Conservation (phyloP, 2,113 vertebrate genomes). For the Talpa occidentalis region DNA sequence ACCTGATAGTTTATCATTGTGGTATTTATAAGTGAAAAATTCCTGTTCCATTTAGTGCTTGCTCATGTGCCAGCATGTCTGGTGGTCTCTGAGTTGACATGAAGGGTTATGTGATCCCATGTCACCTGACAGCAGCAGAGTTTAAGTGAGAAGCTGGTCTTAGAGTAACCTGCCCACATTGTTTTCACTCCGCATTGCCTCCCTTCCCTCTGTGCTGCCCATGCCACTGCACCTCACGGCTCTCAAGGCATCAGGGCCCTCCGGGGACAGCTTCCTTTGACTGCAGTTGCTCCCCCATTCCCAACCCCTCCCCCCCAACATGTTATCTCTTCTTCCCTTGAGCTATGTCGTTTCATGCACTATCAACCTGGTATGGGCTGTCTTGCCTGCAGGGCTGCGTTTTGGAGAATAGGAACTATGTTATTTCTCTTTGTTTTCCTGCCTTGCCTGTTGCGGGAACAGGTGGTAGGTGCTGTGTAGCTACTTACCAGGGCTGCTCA, state of each 20-base stretch:
- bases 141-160: not conserved
- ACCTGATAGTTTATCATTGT: not conserved
- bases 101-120: not conserved
- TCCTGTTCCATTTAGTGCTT: not conserved
- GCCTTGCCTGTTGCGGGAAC: not conserved
- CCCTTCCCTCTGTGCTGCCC: not conserved
- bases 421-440: not conserved
- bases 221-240: not conserved
- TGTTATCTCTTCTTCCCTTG: accelerated
- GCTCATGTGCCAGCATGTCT: not conserved
- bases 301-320: no score
- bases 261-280: not conserved
- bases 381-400: not conserved
- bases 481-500: not conserved
- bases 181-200: not conserved
- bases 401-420: not conserved
- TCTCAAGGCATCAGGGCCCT: not conserved
- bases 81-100: not conserved
- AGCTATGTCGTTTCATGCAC: not conserved
- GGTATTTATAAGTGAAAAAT: not conserved
- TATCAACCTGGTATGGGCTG: not conserved
- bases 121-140: not conserved
- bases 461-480: not conserved
- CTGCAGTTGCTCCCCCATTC: not conserved
- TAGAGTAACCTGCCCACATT: not conserved